These are phyloP conservation scores for Calosoma granatense DNA, from an alignment of 1,140 invertebrate species.

Conservation along the genomic window DNA sequence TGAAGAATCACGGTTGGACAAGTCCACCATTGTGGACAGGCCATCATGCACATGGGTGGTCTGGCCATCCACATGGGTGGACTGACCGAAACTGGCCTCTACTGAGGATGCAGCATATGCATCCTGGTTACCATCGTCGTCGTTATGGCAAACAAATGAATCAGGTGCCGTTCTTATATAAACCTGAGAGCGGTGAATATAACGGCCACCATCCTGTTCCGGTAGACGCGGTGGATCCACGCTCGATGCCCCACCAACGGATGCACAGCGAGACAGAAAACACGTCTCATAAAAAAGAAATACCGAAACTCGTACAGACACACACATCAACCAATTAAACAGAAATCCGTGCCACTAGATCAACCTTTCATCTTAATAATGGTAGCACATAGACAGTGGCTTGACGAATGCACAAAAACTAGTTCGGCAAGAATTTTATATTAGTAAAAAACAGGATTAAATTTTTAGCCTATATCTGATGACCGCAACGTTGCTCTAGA, in stretches of 20 bases:
- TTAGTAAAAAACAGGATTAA: neutral
- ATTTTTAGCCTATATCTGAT: conserved; percentile 9
- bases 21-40: neutral
- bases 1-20: neutral
- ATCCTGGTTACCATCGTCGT: neutral
- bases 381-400: conserved; percentile 1
- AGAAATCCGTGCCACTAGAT: conserved; percentile 6
- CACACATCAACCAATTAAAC: neutral
- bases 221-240: neutral
- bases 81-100: neutral
- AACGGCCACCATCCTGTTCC: conserved; percentile 1
- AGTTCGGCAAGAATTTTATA: neutral
- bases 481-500: conserved; percentile 6
- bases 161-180: neutral
- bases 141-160: neutral
- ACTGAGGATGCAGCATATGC: neutral
- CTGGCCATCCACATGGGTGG: neutral
- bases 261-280: neutral
- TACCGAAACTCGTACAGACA: neutral
- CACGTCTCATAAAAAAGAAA: neutral
- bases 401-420: neutral
- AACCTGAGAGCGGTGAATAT: neutral
- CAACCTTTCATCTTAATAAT: conserved; percentile 8
- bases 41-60: neutral
- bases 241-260: neutral